Conservation (phyloP, 2,888 invertebrate genomes). For the Nasonovia ribisnigri region DNA sequence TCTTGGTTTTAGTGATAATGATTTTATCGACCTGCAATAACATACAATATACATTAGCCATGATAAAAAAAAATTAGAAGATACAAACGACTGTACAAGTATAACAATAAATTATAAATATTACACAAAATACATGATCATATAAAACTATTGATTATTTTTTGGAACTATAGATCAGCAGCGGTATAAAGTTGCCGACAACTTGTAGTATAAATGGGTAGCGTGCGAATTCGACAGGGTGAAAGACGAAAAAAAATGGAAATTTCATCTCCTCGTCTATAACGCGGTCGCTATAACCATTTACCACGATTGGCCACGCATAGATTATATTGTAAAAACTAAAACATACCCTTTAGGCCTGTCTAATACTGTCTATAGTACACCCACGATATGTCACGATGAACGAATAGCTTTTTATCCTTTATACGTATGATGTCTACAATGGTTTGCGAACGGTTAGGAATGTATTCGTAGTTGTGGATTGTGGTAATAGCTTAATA, state of each 20-base stretch:
- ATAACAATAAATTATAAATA: neutral
- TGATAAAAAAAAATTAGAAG: neutral
- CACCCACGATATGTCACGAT: neutral
- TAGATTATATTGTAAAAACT: neutral
- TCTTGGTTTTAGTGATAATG: neutral
- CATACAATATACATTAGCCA: neutral
- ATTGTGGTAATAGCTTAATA: neutral
- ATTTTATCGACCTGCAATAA: neutral
- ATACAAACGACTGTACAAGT: neutral
- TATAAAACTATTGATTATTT: too few species aligned
- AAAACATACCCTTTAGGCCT: neutral
- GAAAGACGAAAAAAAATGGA: neutral
- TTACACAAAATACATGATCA: neutral
- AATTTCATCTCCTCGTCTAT: neutral
- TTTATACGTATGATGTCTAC: neutral
- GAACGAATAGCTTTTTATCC: neutral
- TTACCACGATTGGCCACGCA: neutral
- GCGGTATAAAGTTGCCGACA: neutral
- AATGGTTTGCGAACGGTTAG: neutral
- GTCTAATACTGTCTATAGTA: neutral
- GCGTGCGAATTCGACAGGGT: neutral
- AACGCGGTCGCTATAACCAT: neutral
- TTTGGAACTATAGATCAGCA: too few species aligned
- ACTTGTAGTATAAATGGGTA: neutral
- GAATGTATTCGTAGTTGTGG: neutral